Evolutionary conservation across 2,888 invertebrate species (phyloP).

Genomic region (Orthosia gracilis): DNA sequence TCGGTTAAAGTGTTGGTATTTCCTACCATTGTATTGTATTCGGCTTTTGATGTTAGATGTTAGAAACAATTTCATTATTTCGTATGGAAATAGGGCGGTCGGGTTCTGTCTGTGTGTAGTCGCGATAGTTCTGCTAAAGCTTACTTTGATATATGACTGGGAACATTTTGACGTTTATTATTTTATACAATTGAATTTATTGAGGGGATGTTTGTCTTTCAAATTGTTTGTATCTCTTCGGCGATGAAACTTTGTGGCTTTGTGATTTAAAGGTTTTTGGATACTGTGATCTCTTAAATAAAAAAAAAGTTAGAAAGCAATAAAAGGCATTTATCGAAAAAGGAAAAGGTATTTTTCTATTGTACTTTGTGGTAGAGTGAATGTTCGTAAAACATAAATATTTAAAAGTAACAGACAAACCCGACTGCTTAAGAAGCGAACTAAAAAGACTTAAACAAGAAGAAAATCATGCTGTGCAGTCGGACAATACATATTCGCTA

Average conservation of each 20-base stretch:
- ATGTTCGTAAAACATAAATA: too few relatives aligned
- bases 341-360: too few relatives aligned
- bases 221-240: conserved; percentile 1
- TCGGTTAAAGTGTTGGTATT: conserved; percentile 66
- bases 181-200: conserved; percentile 36
- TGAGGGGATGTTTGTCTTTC: conserved; percentile 8
- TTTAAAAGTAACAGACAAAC: too few relatives aligned
- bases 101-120: conserved; percentile 32
- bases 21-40: conserved; percentile 56
- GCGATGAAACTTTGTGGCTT: background rate
- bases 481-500: too few relatives aligned
- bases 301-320: too few relatives aligned
- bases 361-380: too few relatives aligned
- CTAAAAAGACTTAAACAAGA: too few relatives aligned
- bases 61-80: conserved; percentile 66
- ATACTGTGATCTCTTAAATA: background rate
- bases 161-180: conserved; percentile 50
- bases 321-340: too few relatives aligned
- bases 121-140: conserved; percentile 56
- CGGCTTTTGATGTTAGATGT: conserved; percentile 55
- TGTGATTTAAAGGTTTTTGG: background rate
- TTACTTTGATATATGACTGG: conserved; percentile 57
- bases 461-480: too few relatives aligned
- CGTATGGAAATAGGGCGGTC: conserved; percentile 43
- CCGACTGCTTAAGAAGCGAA: too few relatives aligned